Evolutionary conservation across 2,797 vertebrate genomes (phyloP), one percentile per base, ranked within the genome.

Genomic region (Neosilurus hyrtlii): DNA sequence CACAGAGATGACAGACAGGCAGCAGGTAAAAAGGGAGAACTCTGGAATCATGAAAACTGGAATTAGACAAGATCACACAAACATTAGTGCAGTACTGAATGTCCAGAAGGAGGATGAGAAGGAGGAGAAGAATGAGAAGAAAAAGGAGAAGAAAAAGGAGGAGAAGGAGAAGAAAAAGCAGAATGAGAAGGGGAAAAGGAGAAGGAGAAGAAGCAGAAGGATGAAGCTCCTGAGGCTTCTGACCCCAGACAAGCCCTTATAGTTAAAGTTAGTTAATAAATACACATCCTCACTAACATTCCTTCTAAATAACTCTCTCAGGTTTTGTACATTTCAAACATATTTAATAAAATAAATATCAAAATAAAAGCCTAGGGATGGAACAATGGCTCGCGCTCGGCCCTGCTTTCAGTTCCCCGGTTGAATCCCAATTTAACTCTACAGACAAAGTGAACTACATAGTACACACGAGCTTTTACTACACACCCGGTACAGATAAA

Each of bases 11-110:
- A 35, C 51, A 37, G 43, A 66, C 66, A 57, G 37, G 24, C 37
- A 65, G 61, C 43, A 78, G 75, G 43, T 16, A 11, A 52, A n/a
- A 26, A 63, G 54, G 26, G 10, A 20, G 52, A 81, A 81, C 63
- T 81, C 79, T 84, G 63, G 0, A 68, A 77, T 2, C 15, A 61
- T 61, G 26, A 15, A 24, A 35, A 70, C 12, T 30, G 5, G 16
- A 54, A 24, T 35, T 77, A 54, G 22, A 56, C 61, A 24, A 30
- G 30, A 68, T 37, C 9, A 43, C 1, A 26, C 9, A 66, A 11
- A 51, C 9, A 59, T 11, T 0, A 37, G 0, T 43, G 18, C 37
- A 20, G n/a, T 24, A 24, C 49, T 9, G 59, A 59, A 22, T 35
- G 54, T 59, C 9, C 54, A 59, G 72, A 35, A 74, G 72, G 35